These are phyloP conservation scores for Astur gentilis DNA, from an alignment of 2,113 vertebrate genomes.

Conservation along the genomic window DNA sequence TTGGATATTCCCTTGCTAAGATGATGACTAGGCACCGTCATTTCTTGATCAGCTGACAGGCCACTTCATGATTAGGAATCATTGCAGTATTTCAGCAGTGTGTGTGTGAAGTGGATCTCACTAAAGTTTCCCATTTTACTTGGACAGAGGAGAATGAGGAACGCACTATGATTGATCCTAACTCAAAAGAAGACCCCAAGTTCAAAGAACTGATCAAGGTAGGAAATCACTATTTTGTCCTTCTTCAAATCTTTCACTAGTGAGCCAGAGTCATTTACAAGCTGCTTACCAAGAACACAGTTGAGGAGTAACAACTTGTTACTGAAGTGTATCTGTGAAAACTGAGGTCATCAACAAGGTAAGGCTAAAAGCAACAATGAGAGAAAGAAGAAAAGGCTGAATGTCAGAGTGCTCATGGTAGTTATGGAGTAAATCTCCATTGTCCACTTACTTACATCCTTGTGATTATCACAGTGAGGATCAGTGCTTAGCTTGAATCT, in stretches of 20 bases:
- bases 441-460: background rate
- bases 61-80: background rate
- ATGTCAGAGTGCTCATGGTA: background rate
- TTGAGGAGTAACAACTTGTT: background rate
- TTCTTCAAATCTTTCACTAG: background rate
- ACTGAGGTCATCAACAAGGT: background rate
- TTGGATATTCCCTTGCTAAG: background rate
- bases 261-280: background rate
- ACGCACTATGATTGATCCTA: slow-evolving; percentile 90
- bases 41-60: background rate
- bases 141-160: slow-evolving; percentile 95
- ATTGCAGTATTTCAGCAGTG: background rate
- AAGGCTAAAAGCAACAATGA: background rate
- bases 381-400: background rate
- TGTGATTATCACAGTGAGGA: background rate
- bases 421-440: background rate
- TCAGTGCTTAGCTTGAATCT: background rate
- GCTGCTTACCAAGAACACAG: background rate
- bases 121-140: background rate
- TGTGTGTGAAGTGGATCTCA: background rate
- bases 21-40: background rate
- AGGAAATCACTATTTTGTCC: background rate
- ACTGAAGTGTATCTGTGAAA: background rate
- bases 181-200: slow-evolving; percentile 86
- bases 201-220: slow-evolving; percentile 97